Base-by-base conservation (phyloP, 2,888 invertebrate species). In the Brachynemurus nebulosus region DNA sequence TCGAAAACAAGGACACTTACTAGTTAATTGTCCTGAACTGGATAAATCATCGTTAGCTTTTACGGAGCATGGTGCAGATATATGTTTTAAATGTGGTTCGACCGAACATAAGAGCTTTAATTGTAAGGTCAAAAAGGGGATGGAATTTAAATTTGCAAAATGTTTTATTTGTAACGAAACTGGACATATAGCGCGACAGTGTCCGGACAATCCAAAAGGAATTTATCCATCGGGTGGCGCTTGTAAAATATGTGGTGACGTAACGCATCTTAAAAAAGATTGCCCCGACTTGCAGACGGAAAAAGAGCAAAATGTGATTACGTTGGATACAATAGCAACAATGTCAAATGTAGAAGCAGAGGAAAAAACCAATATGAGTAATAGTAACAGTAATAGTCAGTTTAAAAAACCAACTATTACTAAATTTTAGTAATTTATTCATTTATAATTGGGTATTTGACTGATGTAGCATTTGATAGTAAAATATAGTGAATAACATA, bases 81-180 rank as follows among this genome's bases (percentile, higher is more conserved):
- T 89, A 39, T 90, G 90, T 57, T 90, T 84, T 57, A 89, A 89
- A 62, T 91, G 91, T 64, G 91, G 91, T 1, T 89, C 89, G 0
- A 85, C 85, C 4, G 90, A 90, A 59, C 91, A 91, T 58, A 76
- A 75, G 9, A 78, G 81, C 55, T 77, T 76, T 57, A 76, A 80
- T 56, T 84, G 84, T 54, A 78, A 75, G 67, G 79, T 80, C 1
- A 72, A 72, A 25, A 72, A 66, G 51, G 71, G 71, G 33, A 71
- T 76, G 48, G 77, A 79, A 46, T 88, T 76, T 56, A 76, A 83
- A 57, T 89, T 78, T 66, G 91, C 91, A 1, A 79, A 76, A 44
- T 93, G 92, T 62, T 92, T 91, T 58, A 81, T 92, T 51, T 93
- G 92, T 60, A 78, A 78, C 44, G 80, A 90, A 63, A 78, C 76